These are phyloP conservation scores for Eutrigla gurnardus DNA, from an alignment of 2,797 vertebrate species.

Conservation along the genomic window DNA sequence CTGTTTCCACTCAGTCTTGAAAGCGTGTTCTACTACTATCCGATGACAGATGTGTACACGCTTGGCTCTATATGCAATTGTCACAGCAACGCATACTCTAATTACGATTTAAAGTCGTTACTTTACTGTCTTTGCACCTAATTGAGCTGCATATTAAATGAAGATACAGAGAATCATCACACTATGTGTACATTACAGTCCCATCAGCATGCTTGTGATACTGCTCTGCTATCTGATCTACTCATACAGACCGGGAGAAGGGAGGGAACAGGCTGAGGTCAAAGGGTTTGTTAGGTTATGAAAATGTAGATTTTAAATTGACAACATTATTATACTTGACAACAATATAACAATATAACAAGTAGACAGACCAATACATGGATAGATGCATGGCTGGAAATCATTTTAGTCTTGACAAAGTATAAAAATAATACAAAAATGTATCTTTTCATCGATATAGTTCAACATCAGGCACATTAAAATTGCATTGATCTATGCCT, in stretches of 20 bases:
- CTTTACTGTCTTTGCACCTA: too few relatives aligned
- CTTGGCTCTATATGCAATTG: too few relatives aligned
- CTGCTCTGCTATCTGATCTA: not conserved
- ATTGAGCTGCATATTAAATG: too few relatives aligned
- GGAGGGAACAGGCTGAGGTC: not conserved
- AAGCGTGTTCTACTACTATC: not conserved
- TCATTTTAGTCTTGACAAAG: not conserved
- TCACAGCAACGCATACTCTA: too few relatives aligned
- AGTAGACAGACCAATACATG: not conserved
- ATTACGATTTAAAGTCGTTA: too few relatives aligned
- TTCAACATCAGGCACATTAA: not conserved
- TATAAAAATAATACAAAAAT: not conserved
- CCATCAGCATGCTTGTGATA: not conserved
- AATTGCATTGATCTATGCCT: too few relatives aligned
- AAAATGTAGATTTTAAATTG: not conserved
- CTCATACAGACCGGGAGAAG: not conserved
- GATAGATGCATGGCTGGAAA: not conserved
- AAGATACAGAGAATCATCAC: too few relatives aligned
- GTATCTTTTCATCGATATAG: not conserved
- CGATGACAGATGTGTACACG: not conserved
- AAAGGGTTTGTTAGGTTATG: not conserved
- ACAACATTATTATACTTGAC: not conserved
- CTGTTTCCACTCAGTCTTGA: not conserved
- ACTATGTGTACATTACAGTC: too few relatives aligned
- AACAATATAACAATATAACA: too few relatives aligned